Evolutionary conservation across 2,888 invertebrate species (phyloP), one percentile per base, ranked within the genome.

Genomic region (Ormyrus pomaceus): DNA sequence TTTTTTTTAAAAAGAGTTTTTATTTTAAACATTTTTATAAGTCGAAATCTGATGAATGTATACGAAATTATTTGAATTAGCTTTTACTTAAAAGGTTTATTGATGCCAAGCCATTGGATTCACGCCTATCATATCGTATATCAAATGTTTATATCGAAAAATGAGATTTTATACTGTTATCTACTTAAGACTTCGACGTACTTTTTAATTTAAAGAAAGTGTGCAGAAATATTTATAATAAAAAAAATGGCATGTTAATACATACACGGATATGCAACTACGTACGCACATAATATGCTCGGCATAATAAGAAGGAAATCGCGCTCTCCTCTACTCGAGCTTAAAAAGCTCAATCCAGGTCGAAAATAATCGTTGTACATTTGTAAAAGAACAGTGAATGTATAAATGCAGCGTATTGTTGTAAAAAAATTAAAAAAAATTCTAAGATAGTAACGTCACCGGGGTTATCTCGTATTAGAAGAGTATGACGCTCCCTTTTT

Each of bases 91-190:
- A 34, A 65, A 65, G 56, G 74, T 62, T 13, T 50, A 19, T 19
- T 19, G 53, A 70, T 19, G 70, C 48, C 53, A 62, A 71, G 78
- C 55, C 61, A 56, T 51, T 71, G 70, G 77, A 78, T 81, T 78
- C 70, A 76, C 81, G 78, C 70, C 71, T 80, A 77, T 65, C 72
- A 65, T 75, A 81, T 81, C 34, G 34, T 34, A 34, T 34, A 34
- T 34, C 34, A 34, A 34, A 34, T 79, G 82, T 80, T 77, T 75
- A 48, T 77, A 78, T 66, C 11, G 66, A 79, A 65, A 48, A 34
- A 73, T 53, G 68, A 81, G 68, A 81, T 81, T 81, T 81, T 81
- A 81, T 81, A 79, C 83, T 84, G 85, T 85, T 86, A 84, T 84
- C 83, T 84, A 85, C 83, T 83, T 83, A 81, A 83, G 82, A 83